Base-by-base conservation (phyloP, 2,113 vertebrate species). In the Lanius ludovicianus region DNA sequence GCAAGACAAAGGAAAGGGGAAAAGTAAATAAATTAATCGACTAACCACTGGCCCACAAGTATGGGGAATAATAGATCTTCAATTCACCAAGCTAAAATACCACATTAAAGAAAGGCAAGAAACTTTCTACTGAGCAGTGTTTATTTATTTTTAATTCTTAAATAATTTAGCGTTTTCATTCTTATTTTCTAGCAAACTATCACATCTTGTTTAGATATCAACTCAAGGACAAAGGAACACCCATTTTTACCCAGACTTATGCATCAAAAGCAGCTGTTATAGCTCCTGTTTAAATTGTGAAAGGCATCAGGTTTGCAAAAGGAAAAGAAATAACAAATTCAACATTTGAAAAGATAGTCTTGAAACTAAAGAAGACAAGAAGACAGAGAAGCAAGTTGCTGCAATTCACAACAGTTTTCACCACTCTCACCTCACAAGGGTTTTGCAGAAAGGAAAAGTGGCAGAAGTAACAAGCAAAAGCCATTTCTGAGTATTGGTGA, bases 1-100 rank as follows among this genome's bases (percentile, higher is more conserved):
- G 27, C 35, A 52, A 69, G 27, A 9, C 1, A 28, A 50, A n/a
- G 18, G 4, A n/a, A 0, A 1, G 1, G 2, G 49, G 49, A 7
- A 15, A 49, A 71, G 25, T n/a, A 56, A 35, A 24, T 24, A 25
- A 50, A 42, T 23, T 23, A 31, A 59, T 8, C 17, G 24, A 11
- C 8, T n/a, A n/a, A 19, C 22, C 12, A 18, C 13, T 69, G 10
- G 25, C 11, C n/a, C 19, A 30, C 2, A 39, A 18, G 5, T 17
- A 8, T 9, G 12, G 1, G 19, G 17, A 44, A 71, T 31, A 44
- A 33, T 31, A 13, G 11, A 17, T 70, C 46, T 24, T 49, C 49
- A 25, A 49, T 49, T 49, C 9, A 27, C 5, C 25, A 25, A 39
- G 37, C 5, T 46, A 77, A 80, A 89, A 67, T 6, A 44, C 4